A percentile compares a stretch with the other conserved stretches of the same genome.
phyloP scores from a whole-genome alignment of 2,888 invertebrate genomes.

The Conus canariensis region DNA sequence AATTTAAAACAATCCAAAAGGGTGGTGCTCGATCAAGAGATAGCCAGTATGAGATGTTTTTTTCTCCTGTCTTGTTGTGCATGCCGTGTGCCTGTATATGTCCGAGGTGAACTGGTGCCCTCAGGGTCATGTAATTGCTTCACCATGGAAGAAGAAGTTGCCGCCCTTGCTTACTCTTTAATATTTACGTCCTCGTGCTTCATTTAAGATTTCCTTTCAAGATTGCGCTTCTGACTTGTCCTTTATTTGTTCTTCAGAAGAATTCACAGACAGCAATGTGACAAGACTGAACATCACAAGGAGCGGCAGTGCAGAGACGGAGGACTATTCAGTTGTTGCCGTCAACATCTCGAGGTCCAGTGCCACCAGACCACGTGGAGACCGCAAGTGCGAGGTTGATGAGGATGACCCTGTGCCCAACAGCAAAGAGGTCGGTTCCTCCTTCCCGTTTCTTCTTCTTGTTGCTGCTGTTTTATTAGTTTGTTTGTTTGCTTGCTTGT shows the following conservation, averaged over 20 bases:
- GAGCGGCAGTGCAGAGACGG: not conserved
- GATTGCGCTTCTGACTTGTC: too few relatives aligned
- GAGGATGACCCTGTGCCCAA: not conserved
- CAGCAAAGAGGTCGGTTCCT: not conserved
- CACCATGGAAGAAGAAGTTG: too few relatives aligned
- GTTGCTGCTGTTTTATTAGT: not conserved
- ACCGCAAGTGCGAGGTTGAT: not conserved
- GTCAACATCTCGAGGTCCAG: not conserved
- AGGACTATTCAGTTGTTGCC: not conserved
- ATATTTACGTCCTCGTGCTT: too few relatives aligned
- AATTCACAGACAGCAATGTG: not conserved
- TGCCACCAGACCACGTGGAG: not conserved
- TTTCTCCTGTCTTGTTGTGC: too few relatives aligned
- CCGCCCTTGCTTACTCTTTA: too few relatives aligned
- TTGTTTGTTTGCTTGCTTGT: not conserved
- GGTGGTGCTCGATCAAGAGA: too few relatives aligned
- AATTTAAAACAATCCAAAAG: too few relatives aligned
- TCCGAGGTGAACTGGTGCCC: too few relatives aligned
- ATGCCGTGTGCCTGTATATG: too few relatives aligned
- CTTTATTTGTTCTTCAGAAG: not conserved
- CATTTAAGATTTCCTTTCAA: too few relatives aligned
- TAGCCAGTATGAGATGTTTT: too few relatives aligned
- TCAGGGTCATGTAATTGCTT: too few relatives aligned
- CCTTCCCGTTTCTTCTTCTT: not conserved
- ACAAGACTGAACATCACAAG: not conserved